phyloP scores from a whole-genome alignment of 2,113 vertebrate species.

The Galbula dea region DNA sequence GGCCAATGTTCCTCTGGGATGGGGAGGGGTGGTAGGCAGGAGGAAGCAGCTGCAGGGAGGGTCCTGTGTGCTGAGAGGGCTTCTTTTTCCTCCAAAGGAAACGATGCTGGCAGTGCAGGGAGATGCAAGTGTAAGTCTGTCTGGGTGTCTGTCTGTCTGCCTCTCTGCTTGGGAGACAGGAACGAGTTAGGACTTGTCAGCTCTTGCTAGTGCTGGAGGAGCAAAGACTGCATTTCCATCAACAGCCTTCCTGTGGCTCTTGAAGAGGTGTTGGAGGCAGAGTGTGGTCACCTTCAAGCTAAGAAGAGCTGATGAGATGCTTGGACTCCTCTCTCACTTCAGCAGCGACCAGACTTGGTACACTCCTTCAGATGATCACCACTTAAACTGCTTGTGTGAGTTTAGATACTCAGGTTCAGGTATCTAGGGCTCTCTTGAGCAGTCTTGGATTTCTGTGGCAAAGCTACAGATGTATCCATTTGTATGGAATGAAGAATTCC shows the following conservation, averaged over 20 bases:
- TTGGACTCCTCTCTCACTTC: not conserved
- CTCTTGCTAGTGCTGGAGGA: not conserved
- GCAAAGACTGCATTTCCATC: not conserved
- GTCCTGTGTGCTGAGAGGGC: not conserved
- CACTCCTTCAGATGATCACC: not conserved
- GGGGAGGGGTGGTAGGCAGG: not conserved
- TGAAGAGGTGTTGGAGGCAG: not conserved
- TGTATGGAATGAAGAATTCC: too few relatives aligned
- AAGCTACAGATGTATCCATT: too few relatives aligned
- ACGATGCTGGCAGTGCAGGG: not conserved
- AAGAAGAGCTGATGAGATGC: not conserved
- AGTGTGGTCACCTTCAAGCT: not conserved
- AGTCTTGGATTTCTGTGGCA: not conserved
- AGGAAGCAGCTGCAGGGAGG: constrained; percentile 46
- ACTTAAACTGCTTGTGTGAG: not conserved
- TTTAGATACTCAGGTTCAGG: not conserved
- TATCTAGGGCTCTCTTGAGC: not conserved
- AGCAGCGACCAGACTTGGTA: not conserved
- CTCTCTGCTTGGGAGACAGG: not conserved
- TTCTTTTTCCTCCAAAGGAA: not conserved
- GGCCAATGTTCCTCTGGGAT: not conserved
- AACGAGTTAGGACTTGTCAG: not conserved
- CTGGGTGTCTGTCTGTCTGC: not conserved
- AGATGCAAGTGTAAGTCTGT: not conserved
- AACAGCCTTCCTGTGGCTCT: not conserved